These are phyloP conservation scores for Bellardia bayeri DNA, from an alignment of 2,888 invertebrate species.

Conservation along the genomic window DNA sequence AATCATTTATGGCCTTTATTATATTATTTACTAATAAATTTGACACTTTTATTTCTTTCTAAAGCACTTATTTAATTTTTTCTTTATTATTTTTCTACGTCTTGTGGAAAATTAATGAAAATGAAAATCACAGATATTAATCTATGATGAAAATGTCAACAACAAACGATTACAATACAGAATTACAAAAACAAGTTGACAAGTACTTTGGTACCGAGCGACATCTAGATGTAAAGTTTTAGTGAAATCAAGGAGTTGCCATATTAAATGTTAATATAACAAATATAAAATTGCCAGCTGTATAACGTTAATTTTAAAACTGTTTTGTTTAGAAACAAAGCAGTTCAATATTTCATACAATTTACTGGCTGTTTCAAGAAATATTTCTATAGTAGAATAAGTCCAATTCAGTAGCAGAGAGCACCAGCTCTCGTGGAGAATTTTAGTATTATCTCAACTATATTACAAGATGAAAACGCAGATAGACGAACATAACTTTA, in stretches of 20 bases:
- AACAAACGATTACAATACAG: slow-evolving; percentile 48
- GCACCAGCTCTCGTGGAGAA: no score
- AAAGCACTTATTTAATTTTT: neutral
- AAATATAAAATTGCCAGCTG: neutral
- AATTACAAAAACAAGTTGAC: slow-evolving; percentile 52
- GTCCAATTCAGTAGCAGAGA: no score
- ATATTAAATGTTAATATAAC: neutral
- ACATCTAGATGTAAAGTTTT: slow-evolving; percentile 30
- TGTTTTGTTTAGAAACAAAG: no score
- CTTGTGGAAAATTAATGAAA: slow-evolving; percentile 52
- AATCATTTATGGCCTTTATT: slow-evolving; percentile 42
- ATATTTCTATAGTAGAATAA: no score
- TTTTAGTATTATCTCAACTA: no score
- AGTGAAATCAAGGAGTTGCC: neutral
- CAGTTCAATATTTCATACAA: no score
- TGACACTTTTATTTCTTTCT: neutral
- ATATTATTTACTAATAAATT: slow-evolving; percentile 19
- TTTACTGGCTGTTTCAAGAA: no score
- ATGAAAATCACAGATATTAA: no score
- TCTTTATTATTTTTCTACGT: slow-evolving; percentile 12
- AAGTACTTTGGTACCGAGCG: neutral
- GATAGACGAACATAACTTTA: no score
- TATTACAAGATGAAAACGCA: no score
- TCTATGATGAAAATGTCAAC: slow-evolving; percentile 55
- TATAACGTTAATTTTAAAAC: neutral